phyloP scores from a whole-genome alignment of 2,888 invertebrate species.

The Eilema caniola region DNA sequence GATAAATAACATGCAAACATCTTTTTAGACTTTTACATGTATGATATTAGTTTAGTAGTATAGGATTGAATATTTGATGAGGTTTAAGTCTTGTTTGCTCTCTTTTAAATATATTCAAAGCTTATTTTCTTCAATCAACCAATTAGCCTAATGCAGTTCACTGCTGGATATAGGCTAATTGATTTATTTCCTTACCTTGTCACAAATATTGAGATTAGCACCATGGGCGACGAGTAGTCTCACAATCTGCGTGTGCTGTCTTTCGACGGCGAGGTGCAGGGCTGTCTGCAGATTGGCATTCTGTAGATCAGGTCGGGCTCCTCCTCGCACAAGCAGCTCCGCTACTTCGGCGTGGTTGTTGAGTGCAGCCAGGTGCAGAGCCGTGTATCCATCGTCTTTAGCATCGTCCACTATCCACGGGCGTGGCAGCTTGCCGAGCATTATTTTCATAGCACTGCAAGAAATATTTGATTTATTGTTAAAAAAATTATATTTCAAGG shows the following conservation, averaged over 20 bases:
- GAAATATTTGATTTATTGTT: neutral
- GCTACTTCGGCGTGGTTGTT: slow-evolving; percentile 99
- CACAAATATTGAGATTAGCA: slow-evolving; percentile 97
- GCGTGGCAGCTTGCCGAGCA: slow-evolving; percentile 96
- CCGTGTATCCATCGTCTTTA: slow-evolving; percentile 99
- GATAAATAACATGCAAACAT: no score
- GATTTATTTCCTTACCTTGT: slow-evolving; percentile 91
- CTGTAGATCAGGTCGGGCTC: slow-evolving; percentile 97
- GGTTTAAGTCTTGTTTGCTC: neutral
- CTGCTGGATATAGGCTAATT: no score
- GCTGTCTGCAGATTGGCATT: slow-evolving; percentile 98
- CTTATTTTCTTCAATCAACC: no score
- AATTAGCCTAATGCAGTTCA: no score
- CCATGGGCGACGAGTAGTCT: slow-evolving; percentile 96
- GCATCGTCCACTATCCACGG: slow-evolving; percentile 99
- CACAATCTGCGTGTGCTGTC: slow-evolving; percentile 99
- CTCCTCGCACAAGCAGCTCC: slow-evolving; percentile 95
- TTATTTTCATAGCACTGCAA: slow-evolving; percentile 97
- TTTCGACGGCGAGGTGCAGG: slow-evolving; percentile 97
- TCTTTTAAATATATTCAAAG: neutral
- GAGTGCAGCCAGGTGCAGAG: slow-evolving; percentile 97
- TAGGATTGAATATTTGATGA: no score
- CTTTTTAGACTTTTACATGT: no score
- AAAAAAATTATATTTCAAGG: neutral
- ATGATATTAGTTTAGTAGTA: no score